Percentiles rank a stretch among this genome's conserved stretches.
Conservation (phyloP, 2,797 vertebrate species). For the Sciurus vulgaris region DNA sequence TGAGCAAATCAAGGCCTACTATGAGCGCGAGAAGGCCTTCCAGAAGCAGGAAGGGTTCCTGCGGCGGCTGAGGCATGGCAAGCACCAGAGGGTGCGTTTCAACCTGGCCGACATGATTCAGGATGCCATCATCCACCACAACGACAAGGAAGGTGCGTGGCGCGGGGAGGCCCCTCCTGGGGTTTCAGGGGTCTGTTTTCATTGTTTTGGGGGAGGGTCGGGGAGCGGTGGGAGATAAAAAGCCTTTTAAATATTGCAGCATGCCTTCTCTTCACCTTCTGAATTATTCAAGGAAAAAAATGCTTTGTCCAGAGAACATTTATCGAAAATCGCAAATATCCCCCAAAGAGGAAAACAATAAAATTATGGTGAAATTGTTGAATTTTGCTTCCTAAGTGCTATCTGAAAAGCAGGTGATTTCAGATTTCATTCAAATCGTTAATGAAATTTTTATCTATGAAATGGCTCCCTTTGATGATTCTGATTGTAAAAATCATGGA, state of each 20-base stretch:
- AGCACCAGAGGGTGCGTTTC: constrained; percentile 91
- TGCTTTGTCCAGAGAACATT: not conserved
- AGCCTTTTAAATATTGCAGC: not conserved
- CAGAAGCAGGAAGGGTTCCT: constrained; percentile 91
- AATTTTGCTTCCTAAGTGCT: not conserved
- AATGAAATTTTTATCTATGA: not conserved
- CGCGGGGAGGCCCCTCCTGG: not conserved
- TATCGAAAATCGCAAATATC: not conserved
- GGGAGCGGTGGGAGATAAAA: not conserved
- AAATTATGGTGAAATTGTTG: not conserved
- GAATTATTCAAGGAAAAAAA: not conserved
- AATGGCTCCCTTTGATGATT: not conserved
- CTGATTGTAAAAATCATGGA: not conserved
- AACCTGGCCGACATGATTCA: constrained; percentile 89
- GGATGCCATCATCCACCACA: constrained; percentile 93
- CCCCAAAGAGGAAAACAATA: not conserved
- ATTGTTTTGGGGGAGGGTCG: not conserved
- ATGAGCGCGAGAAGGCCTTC: constrained; percentile 93
- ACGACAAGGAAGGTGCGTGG: constrained; percentile 95
- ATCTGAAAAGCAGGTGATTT: not conserved
- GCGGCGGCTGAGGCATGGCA: constrained; percentile 86
- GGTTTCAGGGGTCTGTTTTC: rapidly evolving
- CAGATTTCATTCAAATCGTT: not conserved
- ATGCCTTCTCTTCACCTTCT: not conserved
- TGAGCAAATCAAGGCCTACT: constrained; percentile 96